These are phyloP conservation scores for Lapara coniferarum DNA, from an alignment of 2,888 invertebrate genomes.

Conservation along the genomic window DNA sequence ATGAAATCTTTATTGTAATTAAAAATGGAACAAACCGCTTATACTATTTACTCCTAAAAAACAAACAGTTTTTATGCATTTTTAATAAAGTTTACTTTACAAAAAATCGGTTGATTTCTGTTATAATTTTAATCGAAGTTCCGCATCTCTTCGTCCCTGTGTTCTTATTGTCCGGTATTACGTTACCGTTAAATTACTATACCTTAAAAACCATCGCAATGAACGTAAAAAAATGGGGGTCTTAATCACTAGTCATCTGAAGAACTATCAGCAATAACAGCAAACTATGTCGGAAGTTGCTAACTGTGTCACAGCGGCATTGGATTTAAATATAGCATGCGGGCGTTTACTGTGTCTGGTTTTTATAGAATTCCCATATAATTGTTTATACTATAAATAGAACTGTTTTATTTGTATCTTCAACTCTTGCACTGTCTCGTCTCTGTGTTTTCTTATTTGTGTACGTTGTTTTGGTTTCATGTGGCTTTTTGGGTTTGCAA, in stretches of 20 bases:
- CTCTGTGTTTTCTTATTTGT: slow-evolving; percentile 5
- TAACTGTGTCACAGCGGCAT: slow-evolving; percentile 36
- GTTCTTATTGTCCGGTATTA: too few species aligned
- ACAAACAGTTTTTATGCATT: too few species aligned
- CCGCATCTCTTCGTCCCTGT: too few species aligned
- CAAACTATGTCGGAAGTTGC: slow-evolving; percentile 24
- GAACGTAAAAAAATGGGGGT: too few species aligned
- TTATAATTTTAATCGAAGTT: too few species aligned
- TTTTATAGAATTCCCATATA: slow-evolving; percentile 33
- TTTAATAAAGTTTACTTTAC: too few species aligned
- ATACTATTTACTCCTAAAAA: too few species aligned
- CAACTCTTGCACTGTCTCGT: slow-evolving; percentile 17
- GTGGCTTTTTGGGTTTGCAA: neutral
- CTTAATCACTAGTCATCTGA: neutral
- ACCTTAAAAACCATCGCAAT: too few species aligned
- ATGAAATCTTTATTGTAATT: too few species aligned
- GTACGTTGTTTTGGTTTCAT: slow-evolving; percentile 8
- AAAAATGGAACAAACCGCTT: too few species aligned
- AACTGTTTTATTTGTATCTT: slow-evolving; percentile 18
- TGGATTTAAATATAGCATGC: slow-evolving; percentile 42
- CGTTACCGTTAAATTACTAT: too few species aligned
- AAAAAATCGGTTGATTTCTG: too few species aligned
- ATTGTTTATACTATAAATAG: slow-evolving; percentile 36
- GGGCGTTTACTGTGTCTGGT: slow-evolving; percentile 36
- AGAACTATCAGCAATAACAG: slow-evolving; percentile 10